Percentiles rank a stretch among this genome's conserved stretches.
Evolutionary conservation across 2,113 vertebrate species (phyloP).

Genomic region (Trogon melanurus): DNA sequence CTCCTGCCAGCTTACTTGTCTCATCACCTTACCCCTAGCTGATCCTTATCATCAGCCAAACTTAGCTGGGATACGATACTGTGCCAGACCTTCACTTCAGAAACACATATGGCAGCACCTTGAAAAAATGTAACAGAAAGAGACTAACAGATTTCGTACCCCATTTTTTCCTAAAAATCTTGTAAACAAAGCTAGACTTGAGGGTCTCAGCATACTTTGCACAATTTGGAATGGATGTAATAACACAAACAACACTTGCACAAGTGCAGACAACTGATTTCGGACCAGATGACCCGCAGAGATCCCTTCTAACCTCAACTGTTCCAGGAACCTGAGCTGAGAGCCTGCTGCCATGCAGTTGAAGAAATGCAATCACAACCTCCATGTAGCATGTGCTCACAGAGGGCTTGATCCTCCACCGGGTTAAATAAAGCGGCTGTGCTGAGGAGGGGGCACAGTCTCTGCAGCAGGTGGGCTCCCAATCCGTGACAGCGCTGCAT

Average conservation of each 20-base stretch:
- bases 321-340: background rate
- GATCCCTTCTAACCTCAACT: background rate
- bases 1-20: background rate
- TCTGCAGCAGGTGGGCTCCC: background rate
- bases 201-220: background rate
- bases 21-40: background rate
- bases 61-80: background rate
- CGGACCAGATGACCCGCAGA: background rate
- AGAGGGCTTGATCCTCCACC: background rate
- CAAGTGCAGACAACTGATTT: background rate
- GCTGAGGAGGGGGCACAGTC: background rate
- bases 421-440: background rate
- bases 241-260: background rate
- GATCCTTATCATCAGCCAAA: background rate
- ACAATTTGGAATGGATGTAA: background rate
- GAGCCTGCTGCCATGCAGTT: background rate
- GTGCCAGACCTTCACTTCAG: background rate
- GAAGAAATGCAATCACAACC: background rate
- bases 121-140: background rate
- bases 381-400: rapidly evolving
- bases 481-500: rapidly evolving
- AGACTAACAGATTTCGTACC: background rate
- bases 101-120: background rate
- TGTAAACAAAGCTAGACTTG: background rate
- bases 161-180: background rate